phyloP scores from a whole-genome alignment of 1,140 invertebrate genomes.

The Periplaneta americana region DNA sequence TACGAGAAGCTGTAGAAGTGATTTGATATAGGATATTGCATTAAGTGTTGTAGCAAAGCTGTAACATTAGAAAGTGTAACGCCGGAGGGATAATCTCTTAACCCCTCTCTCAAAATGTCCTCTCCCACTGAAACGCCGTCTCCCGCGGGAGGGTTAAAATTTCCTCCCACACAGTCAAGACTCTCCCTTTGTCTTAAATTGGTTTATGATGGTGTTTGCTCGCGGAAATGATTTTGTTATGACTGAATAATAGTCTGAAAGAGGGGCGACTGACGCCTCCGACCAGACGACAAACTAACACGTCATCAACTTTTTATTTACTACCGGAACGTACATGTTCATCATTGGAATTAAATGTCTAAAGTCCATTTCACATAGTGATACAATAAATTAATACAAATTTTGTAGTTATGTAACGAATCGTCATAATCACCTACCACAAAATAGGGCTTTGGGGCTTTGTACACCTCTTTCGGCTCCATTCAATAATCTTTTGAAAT shows the following conservation, averaged over 20 bases:
- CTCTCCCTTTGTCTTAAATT: neutral
- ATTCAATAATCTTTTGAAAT: too few relatives aligned
- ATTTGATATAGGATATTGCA: neutral
- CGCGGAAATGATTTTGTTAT: slow-evolving; percentile 1
- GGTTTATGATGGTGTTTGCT: slow-evolving; percentile 3
- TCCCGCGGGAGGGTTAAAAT: neutral
- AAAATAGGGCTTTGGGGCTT: too few relatives aligned
- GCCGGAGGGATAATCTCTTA: neutral
- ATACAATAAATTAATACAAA: too few relatives aligned
- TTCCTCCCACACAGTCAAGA: neutral
- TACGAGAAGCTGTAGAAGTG: neutral
- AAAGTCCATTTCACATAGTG: too few relatives aligned
- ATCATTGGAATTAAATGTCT: too few relatives aligned
- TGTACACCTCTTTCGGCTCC: too few relatives aligned
- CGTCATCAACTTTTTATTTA: too few relatives aligned
- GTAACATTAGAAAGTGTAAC: neutral
- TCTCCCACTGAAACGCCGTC: neutral
- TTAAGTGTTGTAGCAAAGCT: neutral
- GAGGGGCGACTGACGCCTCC: neutral
- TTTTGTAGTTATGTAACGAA: too few relatives aligned
- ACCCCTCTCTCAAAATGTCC: neutral
- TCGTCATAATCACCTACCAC: too few relatives aligned
- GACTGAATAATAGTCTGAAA: neutral
- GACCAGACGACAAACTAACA: too few relatives aligned
- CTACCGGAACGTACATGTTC: too few relatives aligned